Conservation (phyloP, 2,888 invertebrate species). For the Chelonus formosanus region DNA sequence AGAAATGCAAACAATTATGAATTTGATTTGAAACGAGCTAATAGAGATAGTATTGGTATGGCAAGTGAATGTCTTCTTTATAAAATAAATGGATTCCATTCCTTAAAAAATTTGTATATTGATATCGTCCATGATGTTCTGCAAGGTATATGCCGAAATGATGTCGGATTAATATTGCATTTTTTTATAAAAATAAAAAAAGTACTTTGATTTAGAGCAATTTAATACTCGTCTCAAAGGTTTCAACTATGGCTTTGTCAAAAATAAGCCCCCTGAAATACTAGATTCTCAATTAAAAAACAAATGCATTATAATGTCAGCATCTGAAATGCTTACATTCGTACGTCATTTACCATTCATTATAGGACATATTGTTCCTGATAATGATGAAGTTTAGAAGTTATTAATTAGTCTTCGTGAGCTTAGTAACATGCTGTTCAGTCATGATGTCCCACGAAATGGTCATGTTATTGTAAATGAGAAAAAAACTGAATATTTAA, state of each 20-base stretch:
- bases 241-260: slow-evolving; percentile 31
- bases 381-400: slow-evolving; percentile 26
- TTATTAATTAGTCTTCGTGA: slow-evolving; percentile 25
- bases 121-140: slow-evolving; percentile 31
- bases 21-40: slow-evolving; percentile 23
- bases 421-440: slow-evolving; percentile 23
- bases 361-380: slow-evolving; percentile 28
- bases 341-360: slow-evolving; percentile 31
- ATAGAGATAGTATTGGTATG: slow-evolving; percentile 30
- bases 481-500: slow-evolving; percentile 29
- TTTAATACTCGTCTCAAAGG: slow-evolving; percentile 29
- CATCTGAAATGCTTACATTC: slow-evolving; percentile 33
- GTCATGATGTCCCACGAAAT: slow-evolving; percentile 1
- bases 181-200: slow-evolving; percentile 30
- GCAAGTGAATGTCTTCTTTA: slow-evolving; percentile 27
- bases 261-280: slow-evolving; percentile 26
- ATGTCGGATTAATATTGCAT: slow-evolving; percentile 32
- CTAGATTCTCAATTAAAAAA: slow-evolving; percentile 11
- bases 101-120: slow-evolving; percentile 16
- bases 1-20: neutral
- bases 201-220: slow-evolving; percentile 21
- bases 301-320: slow-evolving; percentile 29
- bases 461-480: slow-evolving; percentile 4
- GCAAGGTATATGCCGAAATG: slow-evolving; percentile 30
- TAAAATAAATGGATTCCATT: slow-evolving; percentile 20